These are phyloP conservation scores for Caradrina kadenii DNA, from an alignment of 2,888 invertebrate genomes.

Conservation along the genomic window DNA sequence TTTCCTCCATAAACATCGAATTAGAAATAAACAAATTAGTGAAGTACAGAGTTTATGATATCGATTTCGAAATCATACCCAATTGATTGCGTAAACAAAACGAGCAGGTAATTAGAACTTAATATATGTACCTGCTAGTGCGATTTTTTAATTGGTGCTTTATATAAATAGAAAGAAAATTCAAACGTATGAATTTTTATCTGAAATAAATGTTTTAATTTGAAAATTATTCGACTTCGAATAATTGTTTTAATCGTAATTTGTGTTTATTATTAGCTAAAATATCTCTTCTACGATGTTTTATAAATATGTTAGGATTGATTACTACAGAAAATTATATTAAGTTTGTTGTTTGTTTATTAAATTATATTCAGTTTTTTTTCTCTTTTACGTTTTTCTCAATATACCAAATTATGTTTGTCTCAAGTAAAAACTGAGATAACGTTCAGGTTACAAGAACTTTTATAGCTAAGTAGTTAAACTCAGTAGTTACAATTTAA, in stretches of 20 bases:
- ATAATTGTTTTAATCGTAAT: not conserved
- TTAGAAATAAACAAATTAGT: conserved; percentile 1
- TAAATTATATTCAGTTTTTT: too few species aligned
- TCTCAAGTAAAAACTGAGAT: conserved; percentile 46
- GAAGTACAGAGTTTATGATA: not conserved
- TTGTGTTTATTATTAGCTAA: too few species aligned
- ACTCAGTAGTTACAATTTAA: conserved; percentile 69
- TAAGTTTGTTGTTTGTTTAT: too few species aligned
- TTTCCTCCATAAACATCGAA: not conserved
- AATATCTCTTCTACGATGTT: too few species aligned
- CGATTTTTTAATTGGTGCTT: not conserved
- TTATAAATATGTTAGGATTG: too few species aligned
- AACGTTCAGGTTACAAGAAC: conserved; percentile 3
- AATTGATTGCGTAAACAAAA: not conserved
- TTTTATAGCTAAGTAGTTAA: conserved; percentile 46
- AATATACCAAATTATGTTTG: conserved; percentile 27
- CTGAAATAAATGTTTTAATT: too few species aligned
- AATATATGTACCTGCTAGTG: not conserved
- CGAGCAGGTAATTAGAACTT: not conserved
- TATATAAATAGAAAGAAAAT: not conserved
- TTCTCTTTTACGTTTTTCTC: not conserved
- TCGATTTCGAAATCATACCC: not conserved
- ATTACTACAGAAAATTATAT: too few species aligned
- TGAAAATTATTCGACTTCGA: not conserved
- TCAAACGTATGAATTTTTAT: too few species aligned